These are phyloP conservation scores for Thymelicus lineola DNA, from an alignment of 2,888 invertebrate genomes.

Conservation along the genomic window DNA sequence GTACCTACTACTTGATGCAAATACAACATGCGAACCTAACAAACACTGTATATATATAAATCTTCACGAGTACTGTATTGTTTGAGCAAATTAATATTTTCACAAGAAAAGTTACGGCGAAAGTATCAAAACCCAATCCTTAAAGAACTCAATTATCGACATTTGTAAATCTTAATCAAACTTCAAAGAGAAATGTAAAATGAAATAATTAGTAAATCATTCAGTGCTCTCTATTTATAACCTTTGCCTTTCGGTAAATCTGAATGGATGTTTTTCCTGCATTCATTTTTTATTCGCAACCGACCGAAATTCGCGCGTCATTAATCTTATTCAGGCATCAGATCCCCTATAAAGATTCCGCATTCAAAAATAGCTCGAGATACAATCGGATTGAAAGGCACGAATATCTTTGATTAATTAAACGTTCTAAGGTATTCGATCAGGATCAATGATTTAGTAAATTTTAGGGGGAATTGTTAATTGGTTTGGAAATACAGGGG, in stretches of 20 bases:
- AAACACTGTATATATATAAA: too few species aligned
- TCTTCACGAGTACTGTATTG: too few species aligned
- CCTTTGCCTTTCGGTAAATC: conserved; percentile 39
- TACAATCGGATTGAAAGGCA: conserved; percentile 62
- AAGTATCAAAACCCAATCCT: too few species aligned
- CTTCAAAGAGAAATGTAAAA: conserved; percentile 1
- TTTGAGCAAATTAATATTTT: too few species aligned
- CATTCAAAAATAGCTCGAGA: conserved; percentile 66
- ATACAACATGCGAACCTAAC: too few species aligned
- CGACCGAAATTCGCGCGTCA: conserved; percentile 54
- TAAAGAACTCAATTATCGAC: not conserved
- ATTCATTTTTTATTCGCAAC: conserved; percentile 48
- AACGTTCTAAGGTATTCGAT: conserved; percentile 29
- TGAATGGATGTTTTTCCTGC: conserved; percentile 40
- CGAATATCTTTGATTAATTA: conserved; percentile 66
- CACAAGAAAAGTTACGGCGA: not conserved
- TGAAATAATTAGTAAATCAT: conserved; percentile 31
- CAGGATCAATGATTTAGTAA: too few species aligned
- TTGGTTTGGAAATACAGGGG: too few species aligned
- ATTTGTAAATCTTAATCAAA: not conserved
- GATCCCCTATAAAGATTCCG: conserved; percentile 69
- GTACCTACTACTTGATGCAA: too few species aligned
- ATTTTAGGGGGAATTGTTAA: too few species aligned
- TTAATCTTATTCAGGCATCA: conserved; percentile 53
- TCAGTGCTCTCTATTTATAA: conserved; percentile 26